Evolutionary conservation across 1,140 invertebrate species (phyloP), one percentile per base, ranked within the genome.

Genomic region (Orius laevigatus): DNA sequence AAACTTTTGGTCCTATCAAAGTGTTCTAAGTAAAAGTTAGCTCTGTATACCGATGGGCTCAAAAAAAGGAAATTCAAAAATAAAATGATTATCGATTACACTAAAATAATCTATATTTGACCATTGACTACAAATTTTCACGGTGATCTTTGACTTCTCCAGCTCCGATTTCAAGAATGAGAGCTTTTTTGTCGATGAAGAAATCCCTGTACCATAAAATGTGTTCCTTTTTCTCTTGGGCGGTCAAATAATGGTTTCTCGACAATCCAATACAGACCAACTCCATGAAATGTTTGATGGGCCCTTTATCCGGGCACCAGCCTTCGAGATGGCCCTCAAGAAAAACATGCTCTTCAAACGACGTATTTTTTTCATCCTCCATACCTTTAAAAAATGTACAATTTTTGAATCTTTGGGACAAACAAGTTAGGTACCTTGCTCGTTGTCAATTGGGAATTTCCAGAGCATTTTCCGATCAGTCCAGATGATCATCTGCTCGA

Each of bases 401-500:
- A 14, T 2, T 43, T 43, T 3, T 3, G 3, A 38, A 14, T 20
- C 2, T 35, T 40, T 19, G 33, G 11, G 31, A 41, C 9, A 40
- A 49, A 16, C 47, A n/a, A 39, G 46, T 35, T 3, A 35, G 14
- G 35, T 67, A 88, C 88, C 93, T 75, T 88, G 81, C 68, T 98
- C 93, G 72, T 98, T 98, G 64, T 98, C 70, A 50, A 98, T 93
- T 9, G 95, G 95, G 64, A 96, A 98, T 46, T 83, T 78, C 94
- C 94, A 98, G 6, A 97, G 57, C 69, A 92, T 95, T 39, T 88
- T 89, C 63, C 92, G 76, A 43, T 94, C 77, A 0, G 94, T 98
- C 89, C 89, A 95, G 42, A 78, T 59, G 48, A 91, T 87, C 76
- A 94, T 82, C 69, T 98, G 87, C 66, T 89, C 79, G 63, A 91